Conservation (phyloP, 2,888 invertebrate genomes). For the Encarsia formosa region DNA sequence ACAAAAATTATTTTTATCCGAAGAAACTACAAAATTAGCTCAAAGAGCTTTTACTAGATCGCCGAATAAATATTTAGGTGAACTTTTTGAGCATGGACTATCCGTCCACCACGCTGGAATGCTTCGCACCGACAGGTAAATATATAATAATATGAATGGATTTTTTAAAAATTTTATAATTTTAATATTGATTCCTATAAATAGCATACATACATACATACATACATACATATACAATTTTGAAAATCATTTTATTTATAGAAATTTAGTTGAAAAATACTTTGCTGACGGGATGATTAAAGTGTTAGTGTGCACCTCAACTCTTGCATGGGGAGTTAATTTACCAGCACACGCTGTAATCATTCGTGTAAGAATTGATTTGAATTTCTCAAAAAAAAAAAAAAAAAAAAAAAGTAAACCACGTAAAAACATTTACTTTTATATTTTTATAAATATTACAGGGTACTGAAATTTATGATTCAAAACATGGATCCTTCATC, state of each 20-base stretch:
- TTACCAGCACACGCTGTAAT: constrained; percentile 97
- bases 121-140: constrained; percentile 77
- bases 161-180: background rate
- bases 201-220: no score
- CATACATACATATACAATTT: no score
- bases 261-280: constrained; percentile 81
- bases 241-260: constrained; percentile 35
- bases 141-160: constrained; percentile 77
- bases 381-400: background rate
- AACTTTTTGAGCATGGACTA: constrained; percentile 82
- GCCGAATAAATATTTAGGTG: constrained; percentile 75
- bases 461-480: constrained; percentile 97
- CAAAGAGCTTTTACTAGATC: constrained; percentile 68
- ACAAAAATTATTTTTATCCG: constrained; percentile 65
- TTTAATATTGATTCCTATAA: no score
- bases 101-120: constrained; percentile 97
- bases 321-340: constrained; percentile 99
- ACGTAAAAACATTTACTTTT: no score
- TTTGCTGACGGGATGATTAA: constrained; percentile 85
- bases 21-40: constrained; percentile 64
- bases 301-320: constrained; percentile 93
- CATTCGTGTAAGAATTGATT: constrained; percentile 66
- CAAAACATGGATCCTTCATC: constrained; percentile 88
- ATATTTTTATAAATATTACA: constrained; percentile 42
- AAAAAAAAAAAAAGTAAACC: no score